Conservation (phyloP, 2,113 vertebrate species). For the Cichladusa arquata region DNA sequence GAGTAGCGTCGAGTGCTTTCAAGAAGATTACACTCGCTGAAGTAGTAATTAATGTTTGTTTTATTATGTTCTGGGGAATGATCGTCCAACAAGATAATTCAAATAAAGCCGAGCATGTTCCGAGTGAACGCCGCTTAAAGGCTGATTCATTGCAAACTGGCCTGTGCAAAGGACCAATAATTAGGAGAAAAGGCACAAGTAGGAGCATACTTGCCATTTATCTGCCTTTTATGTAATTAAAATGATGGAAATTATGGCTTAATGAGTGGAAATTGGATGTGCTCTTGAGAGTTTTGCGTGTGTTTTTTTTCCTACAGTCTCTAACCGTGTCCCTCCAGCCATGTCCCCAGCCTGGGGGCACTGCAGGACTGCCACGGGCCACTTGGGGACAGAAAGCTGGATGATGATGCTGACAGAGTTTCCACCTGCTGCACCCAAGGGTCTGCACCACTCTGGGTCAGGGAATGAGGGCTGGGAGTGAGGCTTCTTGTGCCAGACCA, state of each 20-base stretch:
- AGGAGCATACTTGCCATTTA: not conserved
- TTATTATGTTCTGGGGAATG: slow-evolving; percentile 67
- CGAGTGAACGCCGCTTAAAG: not conserved
- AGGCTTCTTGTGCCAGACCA: not conserved
- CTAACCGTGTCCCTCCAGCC: rapidly evolving
- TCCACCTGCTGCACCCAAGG: not conserved
- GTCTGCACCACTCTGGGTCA: not conserved
- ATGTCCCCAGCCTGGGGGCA: not conserved
- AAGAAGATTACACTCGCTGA: slow-evolving; percentile 29
- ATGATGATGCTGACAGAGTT: rapidly evolving
- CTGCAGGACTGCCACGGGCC: not conserved
- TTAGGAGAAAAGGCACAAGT: not conserved
- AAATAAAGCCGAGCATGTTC: slow-evolving; percentile 51
- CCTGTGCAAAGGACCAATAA: slow-evolving; percentile 3
- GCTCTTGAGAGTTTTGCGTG: not conserved
- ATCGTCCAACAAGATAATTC: slow-evolving; percentile 62
- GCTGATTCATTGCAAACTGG: slow-evolving; percentile 10
- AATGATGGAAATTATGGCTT: not conserved
- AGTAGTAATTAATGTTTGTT: slow-evolving; percentile 74
- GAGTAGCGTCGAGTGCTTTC: not conserved
- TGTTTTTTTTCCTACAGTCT: not conserved
- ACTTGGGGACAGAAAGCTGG: not conserved
- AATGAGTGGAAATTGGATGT: not conserved
- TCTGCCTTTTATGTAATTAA: slow-evolving; percentile 20
- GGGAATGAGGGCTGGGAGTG: rapidly evolving